phyloP scores from a whole-genome alignment of 2,888 invertebrate species.

The Dichetophora obliterata region DNA sequence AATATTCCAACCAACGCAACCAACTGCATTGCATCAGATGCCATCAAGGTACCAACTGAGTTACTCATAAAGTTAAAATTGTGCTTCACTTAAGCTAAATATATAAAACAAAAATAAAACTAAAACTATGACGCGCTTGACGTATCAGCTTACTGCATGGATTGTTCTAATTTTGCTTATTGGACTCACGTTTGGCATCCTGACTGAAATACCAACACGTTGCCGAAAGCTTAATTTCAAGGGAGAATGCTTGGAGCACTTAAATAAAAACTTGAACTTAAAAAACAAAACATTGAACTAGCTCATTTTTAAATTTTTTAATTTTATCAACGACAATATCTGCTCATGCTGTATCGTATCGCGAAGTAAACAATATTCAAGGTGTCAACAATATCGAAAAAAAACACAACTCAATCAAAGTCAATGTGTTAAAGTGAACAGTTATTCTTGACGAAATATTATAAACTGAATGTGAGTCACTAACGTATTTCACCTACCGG shows the following conservation, averaged over 20 bases:
- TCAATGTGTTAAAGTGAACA: background rate
- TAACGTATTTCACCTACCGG: background rate
- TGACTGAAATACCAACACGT: background rate
- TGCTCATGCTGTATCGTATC: background rate
- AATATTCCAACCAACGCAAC: too few relatives aligned
- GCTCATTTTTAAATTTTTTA: background rate
- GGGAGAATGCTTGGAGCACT: background rate
- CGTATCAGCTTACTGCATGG: too few relatives aligned
- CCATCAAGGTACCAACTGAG: too few relatives aligned
- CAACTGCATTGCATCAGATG: too few relatives aligned
- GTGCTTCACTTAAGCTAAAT: too few relatives aligned
- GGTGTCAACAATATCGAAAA: background rate
- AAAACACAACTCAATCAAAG: background rate
- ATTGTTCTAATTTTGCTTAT: background rate
- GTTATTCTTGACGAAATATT: background rate
- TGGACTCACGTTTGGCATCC: background rate
- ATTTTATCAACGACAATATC: background rate
- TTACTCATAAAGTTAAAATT: too few relatives aligned
- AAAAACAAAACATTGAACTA: background rate
- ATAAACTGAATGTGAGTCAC: constrained; percentile 7
- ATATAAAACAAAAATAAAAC: too few relatives aligned
- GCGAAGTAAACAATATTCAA: too few relatives aligned
- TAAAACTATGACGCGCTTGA: too few relatives aligned
- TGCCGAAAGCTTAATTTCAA: background rate
- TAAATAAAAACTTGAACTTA: background rate